Evolutionary conservation across 2,113 vertebrate species (phyloP), one percentile per base, ranked within the genome.

Genomic region (Xerus inauris): DNA sequence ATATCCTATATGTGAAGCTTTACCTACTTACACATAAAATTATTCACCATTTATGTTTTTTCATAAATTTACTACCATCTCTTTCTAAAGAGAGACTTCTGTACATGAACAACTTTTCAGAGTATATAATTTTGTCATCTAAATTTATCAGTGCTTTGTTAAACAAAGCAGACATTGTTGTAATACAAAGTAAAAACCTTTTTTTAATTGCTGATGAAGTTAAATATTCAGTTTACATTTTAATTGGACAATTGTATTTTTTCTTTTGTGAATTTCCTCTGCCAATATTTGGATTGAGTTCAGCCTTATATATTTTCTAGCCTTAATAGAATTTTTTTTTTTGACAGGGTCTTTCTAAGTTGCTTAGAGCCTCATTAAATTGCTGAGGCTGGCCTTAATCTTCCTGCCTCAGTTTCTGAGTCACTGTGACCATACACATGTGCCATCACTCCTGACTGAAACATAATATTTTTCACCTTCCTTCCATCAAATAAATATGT

Each of bases 401-500:
- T 9, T 62, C 59, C 22, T 24, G 59, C 22, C 22, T 59, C 57
- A 26, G 22, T 24, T 28, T 24, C 59, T 62, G 59, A 62, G 59
- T 59, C 57, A 26, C 59, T 62, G 59, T 26, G 24, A 62, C 24
- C 26, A 26, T 62, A 62, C 1, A 26, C 2, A 62, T 62, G 9
- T 62, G 59, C 24, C 59, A 62, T 62, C 59, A 28, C 24, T 62
- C 24, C 24, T 62, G 22, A 19, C 59, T 62, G 22, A 62, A 28
- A 49, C 62, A 40, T 20, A 32, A 13, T 28, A 45, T 32, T 81
- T 72, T 87, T 87, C 24, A 51, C 30, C 13, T 54, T 96, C 30
- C 57, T 96, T 97, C 54, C 83, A 72, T 35, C 57, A 93, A 97
- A 97, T 95, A 83, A 94, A 96, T 62, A 87, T 42, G n/a, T 62